Base-by-base conservation (phyloP, 2,888 invertebrate genomes). In the Arctia plantaginis region DNA sequence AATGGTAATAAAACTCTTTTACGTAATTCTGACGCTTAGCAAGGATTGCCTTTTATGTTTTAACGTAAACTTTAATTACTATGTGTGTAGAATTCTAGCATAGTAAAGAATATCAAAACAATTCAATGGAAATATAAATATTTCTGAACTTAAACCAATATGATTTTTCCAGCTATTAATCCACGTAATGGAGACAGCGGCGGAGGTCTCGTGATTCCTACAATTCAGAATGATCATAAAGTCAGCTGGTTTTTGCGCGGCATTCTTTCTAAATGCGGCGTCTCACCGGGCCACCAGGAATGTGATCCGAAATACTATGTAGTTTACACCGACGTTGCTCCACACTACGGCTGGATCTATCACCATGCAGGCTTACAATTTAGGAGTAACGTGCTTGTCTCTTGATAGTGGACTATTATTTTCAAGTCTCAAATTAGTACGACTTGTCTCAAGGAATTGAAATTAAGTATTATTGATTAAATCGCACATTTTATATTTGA, bases 121-220 rank as follows among this genome's bases (percentile, higher is more conserved):
- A 35, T 35, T 35, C 35, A 35, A 35, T 4, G 35, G 6, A 35
- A 35, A 35, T 35, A 35, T 35, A 35, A 4, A 4, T 35, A 4
- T 35, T 35, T 35, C 35, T 35, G 35, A 35, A 35, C 3, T 35
- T 35, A 35, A 35, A 35, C n/a, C n/a, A n/a, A n/a, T n/a, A n/a
- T n/a, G 10, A 66, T 13, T 30, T 73, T 74, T 89, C 27, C 85
- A 96, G 96, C 94, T 23, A 94, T 94, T 15, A 96, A 96, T 64
- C 96, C 96, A 35, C 96, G 97, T 66, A 97, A 97, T 85, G 97
- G 97, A 0, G 97, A 97, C 83, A 97, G 97, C 77, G 97, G 97
- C 0, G 97, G 97, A 27, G 97, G 97, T 30, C 90, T 97, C 1
- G 91, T 95, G 0, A 89, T 96, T 62, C 92, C 93, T 35, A 90